Base-by-base conservation (phyloP, 2,888 invertebrate species). In the Hesperia comma region DNA sequence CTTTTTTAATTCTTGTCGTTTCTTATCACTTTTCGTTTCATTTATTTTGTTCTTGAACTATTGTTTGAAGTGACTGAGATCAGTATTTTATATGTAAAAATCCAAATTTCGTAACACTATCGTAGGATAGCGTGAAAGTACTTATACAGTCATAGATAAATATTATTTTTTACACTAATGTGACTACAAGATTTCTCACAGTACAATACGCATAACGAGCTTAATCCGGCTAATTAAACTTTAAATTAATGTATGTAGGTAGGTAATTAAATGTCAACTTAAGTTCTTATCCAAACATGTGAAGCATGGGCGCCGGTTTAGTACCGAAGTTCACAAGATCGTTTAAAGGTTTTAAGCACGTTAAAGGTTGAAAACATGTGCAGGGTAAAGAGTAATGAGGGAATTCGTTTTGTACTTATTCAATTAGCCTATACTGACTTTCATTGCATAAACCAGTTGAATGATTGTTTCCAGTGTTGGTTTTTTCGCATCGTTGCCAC, bases 401-500 rank as follows among this genome's bases (percentile, higher is more conserved):
- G 33, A 21, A 26, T 61, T 51, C 32, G 15, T 51, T 61, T 32
- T 61, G 49, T 51, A 17, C 19, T 15, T 33, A 37, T 61, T 49
- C 43, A 32, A 49, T 60, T 32, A 60, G 15, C 12, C 33, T 33
- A 60, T 26, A 14, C 53, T 26, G 53, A 32, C 26, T 15, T 43
- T 43, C 7, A 55, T 46, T 56, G 19, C 49, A 49, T 49, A 83
- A 85, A 87, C 84, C 86, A 86, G 88, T 89, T 85, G 85, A 84
- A 86, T 87, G 82, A 88, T 88, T 88, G 88, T 88, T 86, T 85
- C 85, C 75, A 73, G 70, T 72, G 71, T 70, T 40, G 63, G 82
- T 82, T 84, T 77, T 81, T 82, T 84, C 78, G 77, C 77, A 77
- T 82, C 76, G 79, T 78, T 79, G 79, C 78, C 81, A 81, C 81